These are phyloP conservation scores for Chunga burmeisteri DNA, from an alignment of 2,113 vertebrate species.

Conservation along the genomic window DNA sequence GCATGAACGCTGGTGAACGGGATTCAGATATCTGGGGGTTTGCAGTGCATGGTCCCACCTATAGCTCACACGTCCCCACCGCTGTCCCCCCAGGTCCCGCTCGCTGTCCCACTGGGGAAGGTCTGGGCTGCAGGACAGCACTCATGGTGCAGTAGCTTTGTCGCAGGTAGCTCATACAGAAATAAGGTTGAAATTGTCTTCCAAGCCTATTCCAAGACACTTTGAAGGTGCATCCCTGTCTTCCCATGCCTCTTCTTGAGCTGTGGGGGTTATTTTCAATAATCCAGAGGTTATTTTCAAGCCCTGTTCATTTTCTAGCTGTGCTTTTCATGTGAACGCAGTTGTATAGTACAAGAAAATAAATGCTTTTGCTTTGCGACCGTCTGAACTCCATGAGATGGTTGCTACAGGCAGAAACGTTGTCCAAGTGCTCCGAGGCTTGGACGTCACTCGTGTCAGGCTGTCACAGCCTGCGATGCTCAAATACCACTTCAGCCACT, in stretches of 20 bases:
- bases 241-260: background rate
- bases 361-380: background rate
- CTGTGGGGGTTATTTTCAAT: background rate
- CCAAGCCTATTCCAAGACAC: background rate
- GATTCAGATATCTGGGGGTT: background rate
- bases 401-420: background rate
- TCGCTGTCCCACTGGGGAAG: fast-evolving
- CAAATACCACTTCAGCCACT: background rate
- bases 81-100: background rate
- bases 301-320: background rate
- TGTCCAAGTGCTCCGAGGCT: background rate
- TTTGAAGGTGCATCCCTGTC: background rate
- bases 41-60: background rate
- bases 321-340: background rate
- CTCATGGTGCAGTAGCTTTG: fast-evolving
- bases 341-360: fast-evolving
- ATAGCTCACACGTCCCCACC: fast-evolving
- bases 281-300: background rate
- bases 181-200: background rate
- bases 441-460: fast-evolving
- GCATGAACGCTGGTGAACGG: fast-evolving
- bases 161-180: background rate
- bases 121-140: background rate
- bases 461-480: background rate
- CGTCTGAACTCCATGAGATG: fast-evolving